These are phyloP conservation scores for Chaetodon trifascialis DNA, from an alignment of 2,113 vertebrate species.

Conservation along the genomic window DNA sequence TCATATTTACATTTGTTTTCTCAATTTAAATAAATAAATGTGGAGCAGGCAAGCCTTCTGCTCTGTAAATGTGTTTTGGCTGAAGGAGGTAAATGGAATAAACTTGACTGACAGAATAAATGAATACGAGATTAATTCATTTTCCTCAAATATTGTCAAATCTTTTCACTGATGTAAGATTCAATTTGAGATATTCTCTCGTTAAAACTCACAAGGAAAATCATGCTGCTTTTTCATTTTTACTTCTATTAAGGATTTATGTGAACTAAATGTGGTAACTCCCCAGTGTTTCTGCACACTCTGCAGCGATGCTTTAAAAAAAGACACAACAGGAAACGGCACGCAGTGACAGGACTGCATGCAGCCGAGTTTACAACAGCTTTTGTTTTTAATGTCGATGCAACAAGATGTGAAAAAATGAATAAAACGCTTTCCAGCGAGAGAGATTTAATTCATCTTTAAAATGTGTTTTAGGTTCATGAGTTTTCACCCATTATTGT, in stretches of 20 bases:
- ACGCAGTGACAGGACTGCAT: background rate
- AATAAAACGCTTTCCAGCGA: background rate
- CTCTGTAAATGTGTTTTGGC: background rate
- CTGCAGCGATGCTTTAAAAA: background rate
- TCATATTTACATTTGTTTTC: slow-evolving; percentile 21
- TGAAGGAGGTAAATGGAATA: background rate
- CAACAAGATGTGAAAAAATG: background rate
- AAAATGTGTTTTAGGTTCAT: background rate
- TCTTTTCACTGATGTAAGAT: background rate
- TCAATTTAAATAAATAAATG: background rate
- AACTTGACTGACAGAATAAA: slow-evolving; percentile 10
- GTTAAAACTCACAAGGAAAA: background rate
- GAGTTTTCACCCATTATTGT: background rate
- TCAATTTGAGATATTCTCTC: background rate
- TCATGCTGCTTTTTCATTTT: background rate
- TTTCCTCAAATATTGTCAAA: background rate
- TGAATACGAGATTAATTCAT: background rate
- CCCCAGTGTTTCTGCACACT: background rate
- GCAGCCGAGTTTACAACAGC: background rate
- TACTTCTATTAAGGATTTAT: background rate
- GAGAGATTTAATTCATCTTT: background rate
- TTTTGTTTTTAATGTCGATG: background rate
- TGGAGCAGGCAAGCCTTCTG: background rate
- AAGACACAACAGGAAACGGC: background rate
- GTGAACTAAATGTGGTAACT: background rate